Evolutionary conservation across 2,797 vertebrate genomes (phyloP).

Genomic region (Scyliorhinus canicula): DNA sequence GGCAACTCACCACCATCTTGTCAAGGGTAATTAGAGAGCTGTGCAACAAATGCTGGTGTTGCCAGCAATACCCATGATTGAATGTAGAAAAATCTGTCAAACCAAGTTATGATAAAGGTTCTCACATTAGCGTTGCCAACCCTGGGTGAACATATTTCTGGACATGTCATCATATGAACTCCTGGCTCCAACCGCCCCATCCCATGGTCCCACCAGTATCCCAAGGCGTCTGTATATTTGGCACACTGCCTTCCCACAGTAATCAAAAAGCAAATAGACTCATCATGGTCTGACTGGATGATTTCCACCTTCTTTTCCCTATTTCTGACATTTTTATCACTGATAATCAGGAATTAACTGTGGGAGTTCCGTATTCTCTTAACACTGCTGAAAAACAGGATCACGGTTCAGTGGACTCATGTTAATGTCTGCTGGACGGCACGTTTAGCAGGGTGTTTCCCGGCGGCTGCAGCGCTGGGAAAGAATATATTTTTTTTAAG

Average conservation of each 20-base stretch:
- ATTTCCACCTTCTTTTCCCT: background rate
- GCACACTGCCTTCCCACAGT: background rate
- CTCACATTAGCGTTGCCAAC: background rate
- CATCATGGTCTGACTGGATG: background rate
- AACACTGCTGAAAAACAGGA: no score
- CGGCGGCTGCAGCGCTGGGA: no score
- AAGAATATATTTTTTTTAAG: background rate
- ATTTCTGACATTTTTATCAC: background rate
- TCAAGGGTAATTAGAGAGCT: background rate
- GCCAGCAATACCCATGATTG: background rate
- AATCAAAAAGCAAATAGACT: background rate
- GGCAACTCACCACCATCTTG: background rate
- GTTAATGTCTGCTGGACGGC: no score
- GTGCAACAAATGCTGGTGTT: background rate
- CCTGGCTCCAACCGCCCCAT: background rate
- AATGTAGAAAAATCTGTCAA: background rate
- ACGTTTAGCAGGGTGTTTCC: no score
- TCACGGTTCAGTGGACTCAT: no score
- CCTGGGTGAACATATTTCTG: background rate
- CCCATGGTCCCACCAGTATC: background rate
- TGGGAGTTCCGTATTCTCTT: no score
- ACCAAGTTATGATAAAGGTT: background rate
- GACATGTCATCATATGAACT: background rate
- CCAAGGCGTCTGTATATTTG: background rate
- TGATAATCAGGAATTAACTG: background rate